Base-by-base conservation (phyloP, 2,797 vertebrate genomes). In the Pogoniulus pusillus region DNA sequence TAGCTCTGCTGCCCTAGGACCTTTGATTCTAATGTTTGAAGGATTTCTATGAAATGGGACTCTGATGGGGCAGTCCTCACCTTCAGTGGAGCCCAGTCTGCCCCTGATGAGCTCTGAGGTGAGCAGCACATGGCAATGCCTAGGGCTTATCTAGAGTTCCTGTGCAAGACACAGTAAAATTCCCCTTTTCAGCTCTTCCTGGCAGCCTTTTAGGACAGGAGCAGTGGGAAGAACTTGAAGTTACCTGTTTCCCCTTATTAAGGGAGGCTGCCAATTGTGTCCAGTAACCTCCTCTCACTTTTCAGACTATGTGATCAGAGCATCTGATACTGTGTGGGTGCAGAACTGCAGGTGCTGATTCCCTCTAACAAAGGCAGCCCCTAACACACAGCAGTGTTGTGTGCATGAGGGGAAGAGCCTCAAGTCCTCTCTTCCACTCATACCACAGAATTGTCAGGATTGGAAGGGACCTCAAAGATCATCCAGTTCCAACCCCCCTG, bases 321-420 rank as follows among this genome's bases (percentile, higher is more conserved):
- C 57, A 49, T 16, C 47, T 65, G 9, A 7, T 37, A 58, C 58
- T 87, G 73, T 55, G 41, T 73, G 75, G 76, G 12, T 32, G 7
- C 4, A 37, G 15, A 29, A 14, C 63, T 81, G 9, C 72, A n/a
- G 16, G 59, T 81, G 9, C 72, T 49, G 1, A 41, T 15, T 53
- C 13, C 12, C 7, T 49, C 47, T 49, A 49, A 49, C 47, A 49
- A 23, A 49, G 47, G 47, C 30, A 10, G 4, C 27, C 57, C 60
- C 1, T 22, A 74, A 35, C 47, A 12, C 2, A 0, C 20, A 2
- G 7, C 18, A 9, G 4, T 27, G 22, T 24, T 62, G 1, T 37
- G 2, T 27, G 8, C 1, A 13, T 16, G 35, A 32, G 47, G 18
- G 65, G 10, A 16, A 53, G 22, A 49, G 3, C 11, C 13, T n/a